These are phyloP conservation scores for Luidia sarsii DNA, from an alignment of 53 echinoderm and acorn worm species.

Conservation along the genomic window DNA sequence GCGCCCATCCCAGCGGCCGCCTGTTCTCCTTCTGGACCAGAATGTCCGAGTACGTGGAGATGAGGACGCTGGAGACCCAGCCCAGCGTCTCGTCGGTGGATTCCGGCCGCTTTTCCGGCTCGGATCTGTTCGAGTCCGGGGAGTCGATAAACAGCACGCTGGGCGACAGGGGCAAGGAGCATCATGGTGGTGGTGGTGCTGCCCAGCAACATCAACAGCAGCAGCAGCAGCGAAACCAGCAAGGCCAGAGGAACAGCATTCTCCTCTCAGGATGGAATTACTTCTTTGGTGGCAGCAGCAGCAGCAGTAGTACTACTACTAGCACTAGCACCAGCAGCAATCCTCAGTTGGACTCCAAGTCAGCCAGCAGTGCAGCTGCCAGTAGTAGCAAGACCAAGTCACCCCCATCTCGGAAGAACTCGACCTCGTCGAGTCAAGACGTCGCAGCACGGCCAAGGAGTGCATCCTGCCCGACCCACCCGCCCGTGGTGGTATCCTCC, in stretches of 20 bases:
- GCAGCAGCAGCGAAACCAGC: conserved; percentile 17
- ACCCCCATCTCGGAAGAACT: conserved; percentile 46
- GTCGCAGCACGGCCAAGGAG: conserved; percentile 19
- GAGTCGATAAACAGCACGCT: conserved; percentile 5
- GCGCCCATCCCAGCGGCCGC: conserved; percentile 11
- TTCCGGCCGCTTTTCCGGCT: conserved; percentile 30
- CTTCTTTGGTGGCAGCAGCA: conserved; percentile 29
- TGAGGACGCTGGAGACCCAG: conserved; percentile 63
- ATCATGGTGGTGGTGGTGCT: too few species aligned
- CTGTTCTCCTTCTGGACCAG: conserved; percentile 69
- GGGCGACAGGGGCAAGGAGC: background rate
- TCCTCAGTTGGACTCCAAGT: conserved; percentile 28
- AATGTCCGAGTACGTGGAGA: conserved; percentile 91
- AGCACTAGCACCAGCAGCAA: conserved; percentile 2
- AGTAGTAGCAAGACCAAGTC: too few species aligned
- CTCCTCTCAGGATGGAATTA: conserved; percentile 39
- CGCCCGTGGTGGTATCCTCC: background rate
- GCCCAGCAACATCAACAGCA: background rate
- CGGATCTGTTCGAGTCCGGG: conserved; percentile 39
- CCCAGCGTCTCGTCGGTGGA: conserved; percentile 32
- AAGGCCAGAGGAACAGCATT: conserved; percentile 33
- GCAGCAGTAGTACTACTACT: too few species aligned
- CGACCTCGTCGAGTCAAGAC: background rate
- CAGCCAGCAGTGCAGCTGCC: conserved; percentile 16
- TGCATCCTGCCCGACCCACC: conserved; percentile 13